phyloP scores from a whole-genome alignment of 2,113 vertebrate species.

The Corythaeola cristata region DNA sequence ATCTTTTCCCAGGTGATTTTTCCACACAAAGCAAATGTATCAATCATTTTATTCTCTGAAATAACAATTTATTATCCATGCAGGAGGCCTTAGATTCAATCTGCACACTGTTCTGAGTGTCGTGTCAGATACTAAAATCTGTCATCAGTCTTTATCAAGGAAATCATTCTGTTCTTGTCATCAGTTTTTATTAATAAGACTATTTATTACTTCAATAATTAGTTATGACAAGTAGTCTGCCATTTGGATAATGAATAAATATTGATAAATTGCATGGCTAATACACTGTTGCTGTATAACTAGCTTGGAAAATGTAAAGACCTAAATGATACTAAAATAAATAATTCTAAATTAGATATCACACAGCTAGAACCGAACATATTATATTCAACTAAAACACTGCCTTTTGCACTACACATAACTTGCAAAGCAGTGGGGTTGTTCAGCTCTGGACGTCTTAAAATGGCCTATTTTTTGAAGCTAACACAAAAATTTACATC shows the following conservation, averaged over 20 bases:
- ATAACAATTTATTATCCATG: conserved; percentile 96
- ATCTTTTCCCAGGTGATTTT: conserved; percentile 83
- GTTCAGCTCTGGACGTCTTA: neutral
- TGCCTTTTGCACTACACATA: neutral
- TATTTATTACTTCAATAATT: conserved; percentile 93
- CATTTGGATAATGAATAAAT: conserved; percentile 86
- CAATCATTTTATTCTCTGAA: conserved; percentile 94
- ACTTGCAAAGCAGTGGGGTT: neutral
- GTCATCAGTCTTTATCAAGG: conserved; percentile 95
- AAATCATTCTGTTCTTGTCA: conserved; percentile 81
- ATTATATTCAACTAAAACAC: conserved; percentile 7
- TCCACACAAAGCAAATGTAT: conserved; percentile 85
- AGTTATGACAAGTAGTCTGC: conserved; percentile 90
- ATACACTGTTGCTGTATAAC: conserved; percentile 73
- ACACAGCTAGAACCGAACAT: neutral
- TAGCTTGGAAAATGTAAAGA: conserved; percentile 52
- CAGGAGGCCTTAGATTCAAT: conserved; percentile 92
- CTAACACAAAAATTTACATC: neutral
- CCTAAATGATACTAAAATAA: conserved; percentile 32
- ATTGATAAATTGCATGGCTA: conserved; percentile 90
- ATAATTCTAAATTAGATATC: conserved; percentile 49
- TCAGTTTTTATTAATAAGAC: conserved; percentile 85
- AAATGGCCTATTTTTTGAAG: neutral
- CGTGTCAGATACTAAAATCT: conserved; percentile 84
- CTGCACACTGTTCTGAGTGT: conserved; percentile 84